Conservation (phyloP, 2,113 vertebrate species). For the Hemiscyllium ocellatum region DNA sequence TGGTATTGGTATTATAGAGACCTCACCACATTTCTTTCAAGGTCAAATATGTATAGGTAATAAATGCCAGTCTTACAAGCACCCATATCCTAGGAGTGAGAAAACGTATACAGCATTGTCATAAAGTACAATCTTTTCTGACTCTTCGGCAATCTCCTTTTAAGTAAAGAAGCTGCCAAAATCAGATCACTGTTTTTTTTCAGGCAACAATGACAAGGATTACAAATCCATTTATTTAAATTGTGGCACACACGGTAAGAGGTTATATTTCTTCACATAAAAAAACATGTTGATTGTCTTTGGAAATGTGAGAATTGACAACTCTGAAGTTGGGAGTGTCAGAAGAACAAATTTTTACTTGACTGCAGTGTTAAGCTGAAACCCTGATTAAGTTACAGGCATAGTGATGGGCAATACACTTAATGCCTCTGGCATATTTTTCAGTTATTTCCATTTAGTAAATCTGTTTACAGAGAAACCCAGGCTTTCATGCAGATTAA, state of each 20-base stretch:
- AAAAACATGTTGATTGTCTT: neutral
- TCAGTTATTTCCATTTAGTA: constrained; percentile 17
- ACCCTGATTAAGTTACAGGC: constrained; percentile 14
- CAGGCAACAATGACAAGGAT: constrained; percentile 23
- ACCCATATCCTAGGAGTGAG: neutral
- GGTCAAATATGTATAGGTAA: neutral
- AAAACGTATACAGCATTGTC: neutral
- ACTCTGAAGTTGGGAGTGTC: constrained; percentile 21
- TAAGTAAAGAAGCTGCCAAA: neutral
- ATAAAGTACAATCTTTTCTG: neutral
- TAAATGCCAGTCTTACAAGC: neutral
- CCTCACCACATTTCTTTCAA: neutral
- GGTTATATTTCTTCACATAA: constrained; percentile 30
- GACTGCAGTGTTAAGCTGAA: neutral
- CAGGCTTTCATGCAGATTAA: neutral
- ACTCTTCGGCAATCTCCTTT: neutral
- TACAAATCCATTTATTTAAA: constrained; percentile 3
- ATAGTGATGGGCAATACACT: neutral
- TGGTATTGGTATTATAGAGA: neutral
- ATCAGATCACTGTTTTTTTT: neutral
- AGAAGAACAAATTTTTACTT: constrained; percentile 28
- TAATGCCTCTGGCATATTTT: neutral
- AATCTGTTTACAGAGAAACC: constrained; percentile 27
- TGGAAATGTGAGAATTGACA: constrained; percentile 34
- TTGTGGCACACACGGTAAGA: neutral